Evolutionary conservation across 2,113 vertebrate genomes (phyloP).

Genomic region (Strix aluco): DNA sequence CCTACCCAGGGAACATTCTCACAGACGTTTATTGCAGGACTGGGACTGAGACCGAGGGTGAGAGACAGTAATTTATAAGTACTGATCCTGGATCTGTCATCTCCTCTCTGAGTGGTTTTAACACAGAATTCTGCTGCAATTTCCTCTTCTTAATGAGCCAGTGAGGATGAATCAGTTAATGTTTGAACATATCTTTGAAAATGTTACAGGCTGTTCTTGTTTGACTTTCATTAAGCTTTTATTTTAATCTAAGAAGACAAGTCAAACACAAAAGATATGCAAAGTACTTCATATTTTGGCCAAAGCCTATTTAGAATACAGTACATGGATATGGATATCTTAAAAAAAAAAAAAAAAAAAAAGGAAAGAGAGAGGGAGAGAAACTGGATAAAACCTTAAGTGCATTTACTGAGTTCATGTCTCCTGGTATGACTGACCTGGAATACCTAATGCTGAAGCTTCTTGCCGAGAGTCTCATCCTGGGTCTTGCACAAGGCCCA

Average conservation of each 20-base stretch:
- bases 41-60: constrained; percentile 15
- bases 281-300: background rate
- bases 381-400: background rate
- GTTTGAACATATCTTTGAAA: constrained; percentile 50
- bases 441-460: background rate
- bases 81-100: constrained; percentile 56
- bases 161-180: constrained; percentile 54
- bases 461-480: background rate
- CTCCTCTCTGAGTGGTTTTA: constrained; percentile 52
- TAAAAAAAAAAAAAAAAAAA: background rate
- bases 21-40: constrained; percentile 11
- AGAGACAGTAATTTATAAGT: constrained; percentile 49
- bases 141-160: constrained; percentile 61
- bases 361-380: background rate
- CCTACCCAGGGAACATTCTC: constrained; percentile 18
- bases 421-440: background rate
- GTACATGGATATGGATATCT: background rate
- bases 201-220: constrained; percentile 52
- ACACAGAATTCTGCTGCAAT: constrained; percentile 49
- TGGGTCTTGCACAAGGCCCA: background rate
- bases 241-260: constrained; percentile 48
- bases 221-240: constrained; percentile 53
- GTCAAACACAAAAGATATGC: constrained; percentile 13
- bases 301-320: background rate
- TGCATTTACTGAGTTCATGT: background rate